Evolutionary conservation across 2,113 vertebrate genomes (phyloP), one percentile per base, ranked within the genome.

Genomic region (Caloenas nicobarica): DNA sequence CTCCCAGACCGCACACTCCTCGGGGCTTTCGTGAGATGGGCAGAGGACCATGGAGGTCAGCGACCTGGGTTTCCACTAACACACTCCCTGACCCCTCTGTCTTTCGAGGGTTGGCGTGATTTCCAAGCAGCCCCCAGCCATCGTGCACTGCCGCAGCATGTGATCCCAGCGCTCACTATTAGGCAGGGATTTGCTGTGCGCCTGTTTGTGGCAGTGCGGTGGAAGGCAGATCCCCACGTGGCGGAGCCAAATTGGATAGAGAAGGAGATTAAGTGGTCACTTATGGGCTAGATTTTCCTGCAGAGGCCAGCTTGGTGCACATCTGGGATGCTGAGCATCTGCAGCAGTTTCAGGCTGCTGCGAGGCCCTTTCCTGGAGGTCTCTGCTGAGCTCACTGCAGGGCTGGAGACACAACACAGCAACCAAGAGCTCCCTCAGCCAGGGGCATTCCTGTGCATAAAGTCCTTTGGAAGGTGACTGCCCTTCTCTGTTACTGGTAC

Each of bases 81-180:
- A 61, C 23, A 25, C 24, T 69, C 25, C 60, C 7, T 40, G 62
- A 25, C 16, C 22, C 23, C 6, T 73, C 33, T 76, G 57, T 53
- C 62, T 80, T 57, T 50, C 15, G 40, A 46, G 54, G 44, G 24
- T 50, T 0, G 1, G 19, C 7, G 5, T 50, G 61, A 65, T 50
- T 60, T 69, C 77, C 53, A 38, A 40, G 86, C 64, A 86, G 42
- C 64, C 72, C 56, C 36, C 57, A 53, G 74, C 74, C 51, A 3
- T 1, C 13, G 0, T 11, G 24, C 54, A 4, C 28, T 31, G 42
- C 44, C 0, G 0, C 68, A 77, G 54, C 0, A 0, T 44, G 64
- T 6, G 29, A 48, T 83, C 72, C 83, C 81, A 28, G 48, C 0
- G 0, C 60, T 81, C 40, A 2, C 54, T 18, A 0, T 51, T 38